Percentiles rank a stretch among this genome's conserved stretches.
These are phyloP conservation scores for Rhodeus uyekii DNA, from an alignment of 2,797 vertebrate genomes.

Conservation along the genomic window DNA sequence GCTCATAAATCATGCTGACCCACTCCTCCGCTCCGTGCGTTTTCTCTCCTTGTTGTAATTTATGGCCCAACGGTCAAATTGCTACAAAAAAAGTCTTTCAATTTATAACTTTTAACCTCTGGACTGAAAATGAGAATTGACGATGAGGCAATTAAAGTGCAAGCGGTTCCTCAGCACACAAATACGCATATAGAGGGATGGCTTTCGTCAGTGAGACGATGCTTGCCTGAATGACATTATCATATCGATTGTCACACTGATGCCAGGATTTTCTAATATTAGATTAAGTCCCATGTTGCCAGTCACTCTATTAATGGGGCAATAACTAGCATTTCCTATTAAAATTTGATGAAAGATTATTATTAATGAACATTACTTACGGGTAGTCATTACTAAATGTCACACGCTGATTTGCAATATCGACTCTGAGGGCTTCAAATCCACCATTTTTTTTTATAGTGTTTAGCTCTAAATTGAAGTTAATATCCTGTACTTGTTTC, in stretches of 20 bases:
- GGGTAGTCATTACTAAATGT: slow-evolving; percentile 35
- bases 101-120: slow-evolving; percentile 64
- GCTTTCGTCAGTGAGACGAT: neutral
- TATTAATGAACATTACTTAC: slow-evolving; percentile 33
- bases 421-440: slow-evolving; percentile 11
- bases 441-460: neutral
- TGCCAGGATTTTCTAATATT: slow-evolving; percentile 39
- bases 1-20: slow-evolving; percentile 63
- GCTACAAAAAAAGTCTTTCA: slow-evolving; percentile 61
- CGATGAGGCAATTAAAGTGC: slow-evolving; percentile 48
- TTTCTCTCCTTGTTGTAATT: slow-evolving; percentile 53
- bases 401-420: slow-evolving; percentile 27
- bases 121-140: slow-evolving; percentile 47
- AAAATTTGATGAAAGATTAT: slow-evolving; percentile 36
- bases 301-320: slow-evolving; percentile 32
- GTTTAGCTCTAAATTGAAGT: slow-evolving; percentile 28
- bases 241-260: slow-evolving; percentile 32
- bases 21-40: slow-evolving; percentile 47
- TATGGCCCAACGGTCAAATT: slow-evolving; percentile 59
- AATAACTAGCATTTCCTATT: slow-evolving; percentile 32
- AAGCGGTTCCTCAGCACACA: slow-evolving; percentile 37
- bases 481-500: slow-evolving; percentile 38
- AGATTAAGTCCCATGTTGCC: slow-evolving; percentile 36
- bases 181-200: neutral
- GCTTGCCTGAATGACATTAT: slow-evolving; percentile 19